A percentile compares a stretch with the other conserved stretches of the same genome.
These are phyloP conservation scores for Chaetophractus vellerosus DNA, from an alignment of 2,797 vertebrate species.

Conservation along the genomic window DNA sequence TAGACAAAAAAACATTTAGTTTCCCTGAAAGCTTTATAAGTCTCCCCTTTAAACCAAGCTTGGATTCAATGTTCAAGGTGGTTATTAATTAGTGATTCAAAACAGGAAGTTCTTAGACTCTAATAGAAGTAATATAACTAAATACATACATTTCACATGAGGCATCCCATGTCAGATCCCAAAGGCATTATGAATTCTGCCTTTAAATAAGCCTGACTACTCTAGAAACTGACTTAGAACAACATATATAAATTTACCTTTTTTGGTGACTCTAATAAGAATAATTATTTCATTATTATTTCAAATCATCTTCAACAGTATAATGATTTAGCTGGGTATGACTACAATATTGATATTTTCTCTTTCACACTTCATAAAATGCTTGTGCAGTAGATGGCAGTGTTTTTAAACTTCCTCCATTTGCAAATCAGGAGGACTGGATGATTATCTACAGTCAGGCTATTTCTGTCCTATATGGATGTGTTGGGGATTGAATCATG, in stretches of 20 bases:
- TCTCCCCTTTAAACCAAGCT: slow-evolving; percentile 79
- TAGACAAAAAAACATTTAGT: slow-evolving; percentile 80
- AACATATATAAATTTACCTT: slow-evolving; percentile 36
- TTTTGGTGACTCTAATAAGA: slow-evolving; percentile 61
- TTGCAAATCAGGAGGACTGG: slow-evolving; percentile 40
- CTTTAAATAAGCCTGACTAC: not conserved
- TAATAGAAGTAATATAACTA: slow-evolving; percentile 66
- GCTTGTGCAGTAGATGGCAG: slow-evolving; percentile 86
- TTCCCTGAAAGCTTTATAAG: slow-evolving; percentile 80
- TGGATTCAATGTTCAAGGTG: slow-evolving; percentile 71
- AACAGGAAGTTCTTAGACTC: slow-evolving; percentile 66
- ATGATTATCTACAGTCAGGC: slow-evolving; percentile 68
- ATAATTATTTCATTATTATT: slow-evolving; percentile 70
- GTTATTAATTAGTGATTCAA: slow-evolving; percentile 77
- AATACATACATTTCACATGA: slow-evolving; percentile 40
- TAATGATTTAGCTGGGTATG: not conserved
- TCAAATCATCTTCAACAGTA: slow-evolving; percentile 68
- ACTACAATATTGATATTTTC: not conserved
- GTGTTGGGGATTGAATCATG: not conserved
- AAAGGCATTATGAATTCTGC: not conserved
- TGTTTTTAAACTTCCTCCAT: slow-evolving; percentile 81
- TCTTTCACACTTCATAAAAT: slow-evolving; percentile 68
- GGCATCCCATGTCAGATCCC: not conserved
- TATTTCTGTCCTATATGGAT: slow-evolving; percentile 65
- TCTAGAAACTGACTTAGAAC: slow-evolving; percentile 18